Conservation (phyloP, 2,113 vertebrate genomes). For the Muntiacus reevesi region DNA sequence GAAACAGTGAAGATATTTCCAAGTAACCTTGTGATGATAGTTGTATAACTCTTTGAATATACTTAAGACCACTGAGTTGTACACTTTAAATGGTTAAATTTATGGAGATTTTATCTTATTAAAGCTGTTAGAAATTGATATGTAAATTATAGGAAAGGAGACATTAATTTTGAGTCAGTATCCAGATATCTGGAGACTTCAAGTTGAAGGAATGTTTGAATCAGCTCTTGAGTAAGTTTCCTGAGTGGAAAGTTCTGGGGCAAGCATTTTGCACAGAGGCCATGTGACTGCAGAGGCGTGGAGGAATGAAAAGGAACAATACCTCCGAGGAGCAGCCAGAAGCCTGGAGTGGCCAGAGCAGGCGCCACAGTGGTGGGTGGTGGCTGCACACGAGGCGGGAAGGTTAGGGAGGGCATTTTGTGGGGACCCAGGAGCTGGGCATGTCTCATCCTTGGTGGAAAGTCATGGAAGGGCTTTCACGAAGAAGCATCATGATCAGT, state of each 20-base stretch:
- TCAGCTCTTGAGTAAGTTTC: not conserved
- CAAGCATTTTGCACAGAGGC: not conserved
- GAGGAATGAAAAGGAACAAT: not conserved
- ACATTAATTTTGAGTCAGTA: not conserved
- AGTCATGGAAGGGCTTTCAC: not conserved
- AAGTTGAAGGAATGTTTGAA: not conserved
- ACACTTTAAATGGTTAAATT: not conserved
- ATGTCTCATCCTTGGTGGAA: not conserved
- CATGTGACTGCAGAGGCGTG: not conserved
- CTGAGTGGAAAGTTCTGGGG: not conserved
- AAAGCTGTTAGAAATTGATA: not conserved
- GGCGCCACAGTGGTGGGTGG: rapidly evolving
- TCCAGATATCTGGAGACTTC: not conserved
- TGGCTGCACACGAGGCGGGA: rapidly evolving
- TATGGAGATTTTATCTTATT: not conserved
- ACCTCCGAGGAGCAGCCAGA: not conserved
- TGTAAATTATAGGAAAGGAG: not conserved
- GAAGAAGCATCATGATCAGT: not conserved
- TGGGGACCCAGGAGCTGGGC: not conserved
- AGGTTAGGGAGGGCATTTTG: not conserved
- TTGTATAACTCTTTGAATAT: not conserved
- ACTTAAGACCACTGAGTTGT: not conserved
- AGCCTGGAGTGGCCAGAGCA: not conserved
- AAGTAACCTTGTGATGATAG: not conserved
- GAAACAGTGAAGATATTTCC: not conserved